Evolutionary conservation across 1,140 invertebrate genomes (phyloP).

Genomic region (Fopius arisanus): DNA sequence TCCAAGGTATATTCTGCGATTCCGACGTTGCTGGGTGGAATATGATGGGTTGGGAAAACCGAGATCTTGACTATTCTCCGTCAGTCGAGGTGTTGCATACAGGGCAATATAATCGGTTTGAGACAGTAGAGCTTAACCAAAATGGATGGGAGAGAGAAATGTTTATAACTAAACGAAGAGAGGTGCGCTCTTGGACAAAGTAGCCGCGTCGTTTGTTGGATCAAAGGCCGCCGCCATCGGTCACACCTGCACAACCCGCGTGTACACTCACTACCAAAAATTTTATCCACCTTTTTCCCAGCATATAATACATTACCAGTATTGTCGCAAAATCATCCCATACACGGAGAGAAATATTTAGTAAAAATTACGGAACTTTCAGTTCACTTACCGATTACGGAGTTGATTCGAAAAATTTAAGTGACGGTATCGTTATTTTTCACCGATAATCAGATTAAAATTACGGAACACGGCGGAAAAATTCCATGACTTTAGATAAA

Average conservation of each 20-base stretch:
- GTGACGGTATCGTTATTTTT: no score
- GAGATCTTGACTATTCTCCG: background rate
- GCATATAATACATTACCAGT: no score
- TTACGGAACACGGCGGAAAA: no score
- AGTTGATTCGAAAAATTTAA: no score
- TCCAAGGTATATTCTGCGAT: constrained; percentile 3
- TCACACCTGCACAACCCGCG: constrained; percentile 58
- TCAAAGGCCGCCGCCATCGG: constrained; percentile 60
- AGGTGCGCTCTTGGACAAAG: constrained; percentile 50
- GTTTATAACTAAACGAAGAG: background rate
- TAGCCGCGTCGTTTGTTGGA: constrained; percentile 51
- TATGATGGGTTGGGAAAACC: background rate
- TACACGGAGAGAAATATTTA: no score
- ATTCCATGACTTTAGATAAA: no score
- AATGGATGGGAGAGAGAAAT: constrained; percentile 11
- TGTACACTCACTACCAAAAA: constrained; percentile 51
- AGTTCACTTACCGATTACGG: no score
- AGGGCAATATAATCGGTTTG: background rate
- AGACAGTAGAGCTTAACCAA: constrained; percentile 8
- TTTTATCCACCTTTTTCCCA: constrained; percentile 25
- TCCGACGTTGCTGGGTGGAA: background rate
- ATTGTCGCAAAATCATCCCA: no score
- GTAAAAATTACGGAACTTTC: no score
- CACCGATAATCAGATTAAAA: no score
- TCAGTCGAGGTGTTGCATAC: background rate